phyloP scores from a whole-genome alignment of 1,140 invertebrate genomes.

The Plutomurus gul region DNA sequence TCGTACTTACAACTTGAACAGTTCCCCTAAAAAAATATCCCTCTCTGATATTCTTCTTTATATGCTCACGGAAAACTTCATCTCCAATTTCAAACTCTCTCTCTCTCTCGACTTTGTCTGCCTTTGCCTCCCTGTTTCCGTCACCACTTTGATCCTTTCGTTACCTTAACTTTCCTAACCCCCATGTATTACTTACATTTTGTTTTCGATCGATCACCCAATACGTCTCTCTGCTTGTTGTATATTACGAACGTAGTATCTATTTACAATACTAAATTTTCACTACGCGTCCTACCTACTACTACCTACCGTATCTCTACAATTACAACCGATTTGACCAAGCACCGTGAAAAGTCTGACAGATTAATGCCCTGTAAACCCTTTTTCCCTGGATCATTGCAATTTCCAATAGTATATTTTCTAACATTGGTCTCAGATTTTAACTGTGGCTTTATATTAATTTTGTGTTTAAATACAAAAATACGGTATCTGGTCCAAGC shows the following conservation, averaged over 20 bases:
- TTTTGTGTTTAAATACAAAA: no score
- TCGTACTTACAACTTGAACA: not conserved
- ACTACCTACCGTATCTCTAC: not conserved
- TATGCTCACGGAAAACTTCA: constrained; percentile 34
- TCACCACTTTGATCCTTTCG: constrained; percentile 35
- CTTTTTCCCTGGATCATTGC: no score
- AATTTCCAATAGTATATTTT: no score
- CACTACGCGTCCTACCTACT: not conserved
- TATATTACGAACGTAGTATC: not conserved
- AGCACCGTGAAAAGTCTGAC: no score
- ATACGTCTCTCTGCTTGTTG: not conserved
- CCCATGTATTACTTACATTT: constrained; percentile 33
- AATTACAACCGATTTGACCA: no score
- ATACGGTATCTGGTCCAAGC: no score
- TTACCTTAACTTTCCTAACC: constrained; percentile 32
- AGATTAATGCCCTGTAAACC: no score
- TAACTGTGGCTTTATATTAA: no score
- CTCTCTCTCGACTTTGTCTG: constrained; percentile 18
- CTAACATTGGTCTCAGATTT: no score
- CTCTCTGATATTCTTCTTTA: constrained; percentile 33
- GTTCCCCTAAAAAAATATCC: constrained; percentile 23
- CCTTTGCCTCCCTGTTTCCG: not conserved
- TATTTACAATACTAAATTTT: not conserved
- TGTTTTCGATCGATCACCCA: constrained; percentile 33
- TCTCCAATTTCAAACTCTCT: constrained; percentile 48